A percentile compares a stretch with the other conserved stretches of the same genome.
Evolutionary conservation across 2,888 invertebrate genomes (phyloP).

Genomic region (Hesperia comma): DNA sequence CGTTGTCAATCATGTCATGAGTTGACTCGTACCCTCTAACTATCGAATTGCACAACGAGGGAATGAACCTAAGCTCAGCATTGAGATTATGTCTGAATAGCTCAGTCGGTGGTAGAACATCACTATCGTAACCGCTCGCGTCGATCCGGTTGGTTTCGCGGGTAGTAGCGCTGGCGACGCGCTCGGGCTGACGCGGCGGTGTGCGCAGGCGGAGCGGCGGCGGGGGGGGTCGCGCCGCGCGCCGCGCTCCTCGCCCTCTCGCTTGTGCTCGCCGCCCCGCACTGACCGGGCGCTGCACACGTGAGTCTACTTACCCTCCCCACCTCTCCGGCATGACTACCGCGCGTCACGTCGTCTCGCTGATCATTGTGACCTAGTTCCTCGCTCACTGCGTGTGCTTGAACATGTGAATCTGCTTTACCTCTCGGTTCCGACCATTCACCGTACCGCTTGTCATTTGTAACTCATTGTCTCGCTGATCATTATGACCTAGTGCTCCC

Average conservation of each 20-base stretch:
- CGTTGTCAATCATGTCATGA: no score
- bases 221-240: slow-evolving; percentile 67
- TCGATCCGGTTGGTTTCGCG: slow-evolving; percentile 18
- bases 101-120: neutral
- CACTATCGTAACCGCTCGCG: neutral
- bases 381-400: no score
- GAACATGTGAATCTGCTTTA: no score
- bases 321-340: slow-evolving; percentile 37
- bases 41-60: no score
- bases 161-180: slow-evolving; percentile 37
- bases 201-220: slow-evolving; percentile 77
- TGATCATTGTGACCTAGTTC: slow-evolving; percentile 15
- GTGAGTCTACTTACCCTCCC: slow-evolving; percentile 65
- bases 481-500: no score
- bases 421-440: no score
- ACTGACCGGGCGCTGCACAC: slow-evolving; percentile 78
- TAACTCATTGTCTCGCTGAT: slow-evolving; percentile 38
- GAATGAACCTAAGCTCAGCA: no score
- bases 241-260: slow-evolving; percentile 69
- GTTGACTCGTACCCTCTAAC: no score
- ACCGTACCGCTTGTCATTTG: slow-evolving; percentile 38
- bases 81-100: no score
- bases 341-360: slow-evolving; percentile 39
- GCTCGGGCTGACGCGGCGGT: slow-evolving; percentile 59
- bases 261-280: slow-evolving; percentile 76